Base-by-base conservation (phyloP, 1,140 invertebrate genomes). In the Thaumatotibia leucotreta region DNA sequence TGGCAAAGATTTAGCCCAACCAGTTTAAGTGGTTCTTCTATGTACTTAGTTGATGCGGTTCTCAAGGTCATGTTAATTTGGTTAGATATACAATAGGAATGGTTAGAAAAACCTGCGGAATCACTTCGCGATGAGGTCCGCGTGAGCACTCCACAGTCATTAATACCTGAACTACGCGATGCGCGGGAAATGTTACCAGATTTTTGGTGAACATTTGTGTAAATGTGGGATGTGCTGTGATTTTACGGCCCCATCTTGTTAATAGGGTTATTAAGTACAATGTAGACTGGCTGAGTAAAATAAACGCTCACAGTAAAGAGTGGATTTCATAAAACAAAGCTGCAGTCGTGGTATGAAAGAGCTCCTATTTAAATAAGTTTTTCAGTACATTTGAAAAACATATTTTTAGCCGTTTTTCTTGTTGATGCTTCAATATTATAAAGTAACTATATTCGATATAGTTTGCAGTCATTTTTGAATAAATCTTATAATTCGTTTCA, bases 71-170 rank as follows among this genome's bases (percentile, higher is more conserved):
- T 3, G 8, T 20, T 45, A 20, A 1, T 14, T 0, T 20, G 39
- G 39, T 45, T 1, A 2, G 20, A 39, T 9, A 9, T 39, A 9
- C 33, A 39, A 39, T 24, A 9, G 10, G 52, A 58, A 58, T 14
- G 11, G 33, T 9, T n/a, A 39, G 52, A 31, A 58, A 58, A 58
- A 58, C 52, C 52, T 27, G 52, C 27, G 52, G 14, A 58, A 31
- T 58, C 52, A 58, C 52, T 58, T 58, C 52, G 52, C 52, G 52
- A 14, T 29, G 17, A 58, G 11, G 39, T 58, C 52, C 22, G 52
- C 52, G n/a, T 27, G 52, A 58, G 9, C 24, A 58, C 52, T 58
- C 24, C 24, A 29, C 23, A 6, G 52, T 58, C 52, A 58, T 58
- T 58, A 58, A 58, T 29, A 14, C 24, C 4, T 27, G n/a, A n/a